phyloP scores from a whole-genome alignment of 2,797 vertebrate species.

The Phalloptychus januarius region DNA sequence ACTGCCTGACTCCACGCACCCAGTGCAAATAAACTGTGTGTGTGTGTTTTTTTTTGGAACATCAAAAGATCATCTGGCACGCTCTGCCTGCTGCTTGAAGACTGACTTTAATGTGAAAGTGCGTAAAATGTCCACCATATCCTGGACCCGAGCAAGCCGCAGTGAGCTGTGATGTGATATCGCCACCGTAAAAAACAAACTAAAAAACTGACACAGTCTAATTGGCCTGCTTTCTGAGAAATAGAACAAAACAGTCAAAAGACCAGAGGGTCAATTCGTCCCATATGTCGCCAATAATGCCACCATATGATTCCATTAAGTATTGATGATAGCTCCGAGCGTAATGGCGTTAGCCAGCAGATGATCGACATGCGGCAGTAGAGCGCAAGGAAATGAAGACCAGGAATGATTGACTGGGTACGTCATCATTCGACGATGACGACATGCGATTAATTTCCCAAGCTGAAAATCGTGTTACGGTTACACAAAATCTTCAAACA shows the following conservation, averaged over 20 bases:
- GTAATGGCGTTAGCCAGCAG: slow-evolving; percentile 16
- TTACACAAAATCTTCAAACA: no score
- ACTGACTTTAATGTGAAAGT: not conserved
- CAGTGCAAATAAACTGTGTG: slow-evolving; percentile 17
- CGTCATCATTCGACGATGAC: not conserved
- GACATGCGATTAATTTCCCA: no score
- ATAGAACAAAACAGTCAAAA: slow-evolving; percentile 33
- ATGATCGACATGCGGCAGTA: slow-evolving; percentile 37
- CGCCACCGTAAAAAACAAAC: not conserved
- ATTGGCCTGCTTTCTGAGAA: slow-evolving; percentile 43
- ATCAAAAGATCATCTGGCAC: not conserved
- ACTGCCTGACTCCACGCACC: slow-evolving; percentile 27
- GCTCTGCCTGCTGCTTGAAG: slow-evolving; percentile 6
- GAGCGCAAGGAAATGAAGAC: slow-evolving; percentile 40
- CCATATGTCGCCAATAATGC: slow-evolving; percentile 59
- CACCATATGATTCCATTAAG: slow-evolving; percentile 76
- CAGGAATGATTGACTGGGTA: no score
- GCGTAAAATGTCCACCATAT: not conserved
- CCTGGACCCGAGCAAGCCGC: not conserved
- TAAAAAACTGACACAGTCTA: not conserved
- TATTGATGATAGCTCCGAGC: slow-evolving; percentile 67
- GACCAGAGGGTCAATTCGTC: slow-evolving; percentile 30
- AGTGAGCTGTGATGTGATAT: not conserved
- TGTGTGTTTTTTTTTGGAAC: slow-evolving; percentile 1
- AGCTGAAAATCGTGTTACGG: no score